Conservation (phyloP, 2,113 vertebrate species). For the Hirundichthys speculiger region DNA sequence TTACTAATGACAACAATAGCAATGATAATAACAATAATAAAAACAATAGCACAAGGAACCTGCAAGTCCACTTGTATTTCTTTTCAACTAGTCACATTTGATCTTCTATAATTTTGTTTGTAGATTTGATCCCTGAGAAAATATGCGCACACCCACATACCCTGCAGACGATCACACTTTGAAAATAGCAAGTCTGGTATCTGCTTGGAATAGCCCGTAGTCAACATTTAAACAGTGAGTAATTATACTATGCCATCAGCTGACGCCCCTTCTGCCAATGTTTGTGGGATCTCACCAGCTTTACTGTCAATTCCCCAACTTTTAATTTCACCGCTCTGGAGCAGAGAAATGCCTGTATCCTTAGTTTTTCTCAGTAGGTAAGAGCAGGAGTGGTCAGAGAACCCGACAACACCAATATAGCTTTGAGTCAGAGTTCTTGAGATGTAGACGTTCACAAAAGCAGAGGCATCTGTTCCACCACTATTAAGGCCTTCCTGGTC, state of each 20-base stretch:
- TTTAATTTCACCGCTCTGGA: constrained; percentile 44
- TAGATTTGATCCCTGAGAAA: neutral
- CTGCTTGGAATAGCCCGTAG: constrained; percentile 28
- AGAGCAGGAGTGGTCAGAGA: constrained; percentile 21
- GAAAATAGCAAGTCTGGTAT: constrained; percentile 30
- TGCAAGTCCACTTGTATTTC: constrained; percentile 55
- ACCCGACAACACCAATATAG: constrained; percentile 56
- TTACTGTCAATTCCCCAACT: constrained; percentile 55
- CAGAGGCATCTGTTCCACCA: constrained; percentile 79
- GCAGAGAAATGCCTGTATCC: constrained; percentile 31
- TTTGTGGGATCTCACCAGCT: constrained; percentile 56
- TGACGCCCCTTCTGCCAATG: constrained; percentile 55
- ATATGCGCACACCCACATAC: neutral
- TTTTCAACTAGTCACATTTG: constrained; percentile 5
- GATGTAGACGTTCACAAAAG: constrained; percentile 67
- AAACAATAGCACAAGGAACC: constrained; percentile 85
- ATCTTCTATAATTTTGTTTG: constrained; percentile 2
- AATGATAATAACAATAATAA: constrained; percentile 82
- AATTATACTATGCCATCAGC: constrained; percentile 56
- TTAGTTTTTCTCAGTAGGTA: constrained; percentile 20
- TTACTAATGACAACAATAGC: constrained; percentile 80
- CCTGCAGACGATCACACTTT: constrained; percentile 21
- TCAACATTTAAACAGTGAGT: constrained; percentile 57
- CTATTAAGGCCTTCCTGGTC: constrained; percentile 82
- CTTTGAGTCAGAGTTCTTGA: constrained; percentile 65